Evolutionary conservation across 2,797 vertebrate genomes (phyloP).

Genomic region (Lemur catta): DNA sequence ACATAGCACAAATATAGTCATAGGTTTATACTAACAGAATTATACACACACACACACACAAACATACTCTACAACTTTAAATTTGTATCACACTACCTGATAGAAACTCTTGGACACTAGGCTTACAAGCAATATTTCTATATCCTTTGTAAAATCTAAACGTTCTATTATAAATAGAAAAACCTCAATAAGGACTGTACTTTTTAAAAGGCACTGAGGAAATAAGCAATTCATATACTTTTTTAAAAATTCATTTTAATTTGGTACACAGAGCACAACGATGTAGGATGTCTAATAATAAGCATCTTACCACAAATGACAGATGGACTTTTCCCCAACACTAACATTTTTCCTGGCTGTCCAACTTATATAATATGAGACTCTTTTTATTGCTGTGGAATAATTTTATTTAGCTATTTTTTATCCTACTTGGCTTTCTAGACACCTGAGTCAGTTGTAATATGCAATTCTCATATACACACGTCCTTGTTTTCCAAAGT

Average conservation of each 20-base stretch:
- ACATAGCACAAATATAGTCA: neutral
- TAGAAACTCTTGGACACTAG: neutral
- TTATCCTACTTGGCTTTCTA: neutral
- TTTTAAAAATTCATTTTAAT: conserved; percentile 29
- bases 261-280: neutral
- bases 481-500: neutral
- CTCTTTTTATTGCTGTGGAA: neutral
- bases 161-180: conserved; percentile 31
- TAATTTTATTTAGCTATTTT: neutral
- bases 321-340: conserved; percentile 16
- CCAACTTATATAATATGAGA: neutral
- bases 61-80: neutral
- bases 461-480: neutral
- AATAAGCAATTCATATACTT: neutral
- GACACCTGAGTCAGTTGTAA: neutral
- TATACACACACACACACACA: neutral
- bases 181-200: neutral
- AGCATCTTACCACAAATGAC: conserved; percentile 26
- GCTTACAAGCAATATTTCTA: neutral
- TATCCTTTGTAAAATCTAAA: neutral
- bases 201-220: neutral
- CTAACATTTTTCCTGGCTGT: neutral
- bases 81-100: neutral
- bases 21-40: neutral
- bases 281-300: conserved; percentile 31